Conservation (phyloP, 2,113 vertebrate genomes). For the Xiphias gladius region DNA sequence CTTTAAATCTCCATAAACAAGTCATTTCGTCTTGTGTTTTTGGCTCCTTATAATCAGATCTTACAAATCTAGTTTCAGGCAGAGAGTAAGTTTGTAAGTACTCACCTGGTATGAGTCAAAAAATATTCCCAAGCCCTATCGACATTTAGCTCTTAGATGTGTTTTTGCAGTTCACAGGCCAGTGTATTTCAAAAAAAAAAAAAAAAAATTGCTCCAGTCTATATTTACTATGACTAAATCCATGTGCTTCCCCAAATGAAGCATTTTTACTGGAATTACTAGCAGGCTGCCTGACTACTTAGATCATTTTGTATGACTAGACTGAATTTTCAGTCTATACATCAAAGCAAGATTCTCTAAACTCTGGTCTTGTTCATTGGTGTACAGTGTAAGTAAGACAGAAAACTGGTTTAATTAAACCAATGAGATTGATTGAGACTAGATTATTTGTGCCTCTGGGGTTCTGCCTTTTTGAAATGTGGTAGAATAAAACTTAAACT, state of each 20-base stretch:
- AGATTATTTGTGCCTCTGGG: background rate
- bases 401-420: background rate
- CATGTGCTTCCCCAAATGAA: background rate
- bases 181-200: no score
- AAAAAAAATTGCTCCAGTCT: background rate
- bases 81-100: background rate
- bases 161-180: background rate
- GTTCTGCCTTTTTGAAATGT: background rate
- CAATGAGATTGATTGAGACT: background rate
- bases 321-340: constrained; percentile 3
- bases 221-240: background rate
- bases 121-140: background rate
- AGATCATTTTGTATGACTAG: background rate
- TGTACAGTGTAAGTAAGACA: background rate
- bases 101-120: background rate
- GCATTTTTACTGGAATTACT: background rate
- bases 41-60: no score
- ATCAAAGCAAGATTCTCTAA: background rate
- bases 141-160: background rate
- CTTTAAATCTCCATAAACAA: no score
- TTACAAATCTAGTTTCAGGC: no score
- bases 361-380: background rate
- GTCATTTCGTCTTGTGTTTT: no score
- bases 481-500: background rate
- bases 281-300: no score